Conservation (phyloP, 2,888 invertebrate species). For the Tenthredo distinguenda region DNA sequence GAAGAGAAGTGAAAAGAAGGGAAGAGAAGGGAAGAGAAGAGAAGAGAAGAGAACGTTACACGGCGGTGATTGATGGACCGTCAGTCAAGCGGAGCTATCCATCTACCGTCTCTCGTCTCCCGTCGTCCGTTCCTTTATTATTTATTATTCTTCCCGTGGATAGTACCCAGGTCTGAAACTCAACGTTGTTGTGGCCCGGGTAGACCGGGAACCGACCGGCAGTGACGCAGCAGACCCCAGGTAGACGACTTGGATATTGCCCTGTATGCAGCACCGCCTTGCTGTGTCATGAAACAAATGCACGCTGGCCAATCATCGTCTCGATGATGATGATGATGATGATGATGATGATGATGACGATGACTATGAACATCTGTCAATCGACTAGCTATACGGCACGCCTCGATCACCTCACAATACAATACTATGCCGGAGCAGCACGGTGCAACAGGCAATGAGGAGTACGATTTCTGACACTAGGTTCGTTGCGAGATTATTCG, state of each 20-base stretch:
- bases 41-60: constrained; percentile 59
- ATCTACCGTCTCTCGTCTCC: constrained; percentile 68
- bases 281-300: constrained; percentile 78
- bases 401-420: constrained; percentile 9
- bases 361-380: constrained; percentile 73
- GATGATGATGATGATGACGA: constrained; percentile 57
- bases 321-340: constrained; percentile 60
- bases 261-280: constrained; percentile 58
- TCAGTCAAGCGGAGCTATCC: constrained; percentile 77
- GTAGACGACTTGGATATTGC: constrained; percentile 56
- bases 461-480: neutral
- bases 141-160: constrained; percentile 72
- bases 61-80: constrained; percentile 76
- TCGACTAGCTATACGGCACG: constrained; percentile 58
- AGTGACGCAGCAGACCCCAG: constrained; percentile 71
- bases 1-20: constrained; percentile 51
- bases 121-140: constrained; percentile 71
- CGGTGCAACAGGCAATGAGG: neutral
- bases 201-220: constrained; percentile 53
- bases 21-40: constrained; percentile 44
- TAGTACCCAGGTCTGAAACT: constrained; percentile 55
- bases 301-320: constrained; percentile 71
- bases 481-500: neutral
- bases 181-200: constrained; percentile 28
- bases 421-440: neutral